These are phyloP conservation scores for Strigamia transsilvanica DNA, from an alignment of 2,888 invertebrate species.

Conservation along the genomic window DNA sequence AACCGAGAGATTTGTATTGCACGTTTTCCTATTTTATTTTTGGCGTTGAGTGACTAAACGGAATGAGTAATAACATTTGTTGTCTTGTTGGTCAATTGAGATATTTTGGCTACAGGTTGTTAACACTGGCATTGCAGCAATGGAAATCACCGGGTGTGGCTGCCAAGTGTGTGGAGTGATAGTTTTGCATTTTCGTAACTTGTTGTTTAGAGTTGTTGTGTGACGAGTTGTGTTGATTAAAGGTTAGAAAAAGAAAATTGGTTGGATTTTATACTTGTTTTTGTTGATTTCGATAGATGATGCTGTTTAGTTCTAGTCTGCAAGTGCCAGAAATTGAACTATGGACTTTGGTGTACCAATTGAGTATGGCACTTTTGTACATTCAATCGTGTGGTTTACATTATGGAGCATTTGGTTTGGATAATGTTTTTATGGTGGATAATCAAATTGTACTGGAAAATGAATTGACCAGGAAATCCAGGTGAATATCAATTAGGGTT, in stretches of 20 bases:
- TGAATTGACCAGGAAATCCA: constrained; percentile 56
- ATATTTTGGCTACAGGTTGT: constrained; percentile 8
- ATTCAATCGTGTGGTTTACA: constrained; percentile 57
- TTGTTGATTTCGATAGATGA: constrained; percentile 32
- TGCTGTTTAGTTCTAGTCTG: constrained; percentile 59
- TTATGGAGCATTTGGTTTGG: constrained; percentile 56
- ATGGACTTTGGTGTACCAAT: constrained; percentile 59
- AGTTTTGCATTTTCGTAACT: background rate
- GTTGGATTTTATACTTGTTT: background rate
- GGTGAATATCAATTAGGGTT: constrained; percentile 29
- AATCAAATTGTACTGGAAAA: constrained; percentile 57
- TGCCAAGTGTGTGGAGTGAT: background rate
- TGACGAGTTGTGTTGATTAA: background rate
- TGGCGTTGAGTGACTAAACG: constrained; percentile 12
- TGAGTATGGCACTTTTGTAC: constrained; percentile 60
- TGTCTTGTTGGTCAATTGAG: background rate
- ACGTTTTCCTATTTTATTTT: constrained; percentile 10
- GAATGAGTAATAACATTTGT: constrained; percentile 6
- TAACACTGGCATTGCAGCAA: background rate
- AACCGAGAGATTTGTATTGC: background rate
- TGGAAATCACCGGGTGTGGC: background rate
- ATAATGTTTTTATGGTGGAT: constrained; percentile 57
- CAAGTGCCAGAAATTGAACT: constrained; percentile 60
- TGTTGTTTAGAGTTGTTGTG: background rate
- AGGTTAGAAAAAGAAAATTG: background rate